These are phyloP conservation scores for Psammodynastes pulverulentus DNA, from an alignment of 2,113 vertebrate genomes.

Conservation along the genomic window DNA sequence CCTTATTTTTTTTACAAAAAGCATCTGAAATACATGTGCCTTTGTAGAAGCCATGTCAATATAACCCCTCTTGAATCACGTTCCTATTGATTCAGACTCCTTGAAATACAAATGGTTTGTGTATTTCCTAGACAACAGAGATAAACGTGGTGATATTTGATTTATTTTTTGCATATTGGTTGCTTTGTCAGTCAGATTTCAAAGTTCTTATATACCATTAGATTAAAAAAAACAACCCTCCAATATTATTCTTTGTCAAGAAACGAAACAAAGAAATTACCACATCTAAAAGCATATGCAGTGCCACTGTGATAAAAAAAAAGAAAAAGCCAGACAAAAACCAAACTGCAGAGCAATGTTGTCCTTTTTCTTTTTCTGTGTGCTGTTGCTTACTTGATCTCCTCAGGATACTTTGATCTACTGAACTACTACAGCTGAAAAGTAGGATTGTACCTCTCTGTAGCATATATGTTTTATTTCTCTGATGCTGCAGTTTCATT, in stretches of 20 bases:
- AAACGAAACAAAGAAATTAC: constrained; percentile 28
- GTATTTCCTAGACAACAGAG: not conserved
- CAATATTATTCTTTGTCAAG: constrained; percentile 33
- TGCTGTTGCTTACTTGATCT: not conserved
- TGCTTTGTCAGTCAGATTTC: not conserved
- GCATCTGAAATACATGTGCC: not conserved
- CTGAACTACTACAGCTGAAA: constrained; percentile 15
- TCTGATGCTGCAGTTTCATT: not conserved
- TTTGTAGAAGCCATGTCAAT: not conserved
- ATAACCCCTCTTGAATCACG: not conserved
- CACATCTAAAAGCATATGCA: constrained; percentile 27
- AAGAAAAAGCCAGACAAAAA: not conserved
- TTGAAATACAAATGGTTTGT: not conserved
- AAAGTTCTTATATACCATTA: not conserved
- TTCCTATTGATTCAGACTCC: not conserved
- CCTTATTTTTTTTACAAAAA: not conserved
- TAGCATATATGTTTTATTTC: not conserved
- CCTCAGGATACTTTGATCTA: constrained; percentile 24
- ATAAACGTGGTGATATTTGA: not conserved
- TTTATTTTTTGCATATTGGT: not conserved
- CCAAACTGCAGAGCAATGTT: constrained; percentile 35
- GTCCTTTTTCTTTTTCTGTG: constrained; percentile 35
- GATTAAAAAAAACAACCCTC: not conserved
- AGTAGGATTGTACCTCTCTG: not conserved
- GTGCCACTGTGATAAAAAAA: constrained; percentile 12